Evolutionary conservation across 2,888 invertebrate species (phyloP).

Genomic region (Sclerodermus sp.): DNA sequence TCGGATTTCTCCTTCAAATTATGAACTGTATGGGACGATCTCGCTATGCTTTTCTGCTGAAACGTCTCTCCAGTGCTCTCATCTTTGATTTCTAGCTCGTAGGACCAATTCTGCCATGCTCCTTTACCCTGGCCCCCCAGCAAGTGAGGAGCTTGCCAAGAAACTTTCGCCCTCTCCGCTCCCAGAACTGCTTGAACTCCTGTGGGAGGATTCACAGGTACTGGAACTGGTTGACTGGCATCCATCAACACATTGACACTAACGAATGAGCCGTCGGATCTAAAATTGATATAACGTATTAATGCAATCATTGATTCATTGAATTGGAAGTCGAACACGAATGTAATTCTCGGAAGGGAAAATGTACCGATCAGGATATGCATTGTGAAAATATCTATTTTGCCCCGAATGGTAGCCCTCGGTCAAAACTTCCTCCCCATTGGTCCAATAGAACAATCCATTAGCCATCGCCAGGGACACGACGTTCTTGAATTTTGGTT

Average conservation of each 20-base stretch:
- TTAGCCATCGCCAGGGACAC: constrained; percentile 75
- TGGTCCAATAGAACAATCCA: constrained; percentile 85
- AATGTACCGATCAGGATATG: constrained; percentile 63
- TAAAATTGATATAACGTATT: too few species aligned
- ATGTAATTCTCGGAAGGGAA: neutral
- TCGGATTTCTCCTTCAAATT: constrained; percentile 74
- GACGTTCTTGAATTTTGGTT: constrained; percentile 73
- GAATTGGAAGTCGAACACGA: neutral
- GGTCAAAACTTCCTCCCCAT: constrained; percentile 73
- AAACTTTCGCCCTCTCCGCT: constrained; percentile 72
- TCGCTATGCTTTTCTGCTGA: constrained; percentile 60
- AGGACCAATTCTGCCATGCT: constrained; percentile 76
- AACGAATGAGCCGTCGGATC: constrained; percentile 59
- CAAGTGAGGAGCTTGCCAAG: constrained; percentile 80
- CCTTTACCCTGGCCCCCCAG: constrained; percentile 70
- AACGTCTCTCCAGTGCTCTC: constrained; percentile 55
- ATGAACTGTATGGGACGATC: constrained; percentile 68
- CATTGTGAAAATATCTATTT: constrained; percentile 77
- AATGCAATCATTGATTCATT: too few species aligned
- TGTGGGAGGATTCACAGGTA: constrained; percentile 77
- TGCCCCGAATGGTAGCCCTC: constrained; percentile 76
- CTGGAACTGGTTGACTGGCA: constrained; percentile 75
- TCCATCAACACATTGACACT: constrained; percentile 56
- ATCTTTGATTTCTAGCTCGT: constrained; percentile 72
- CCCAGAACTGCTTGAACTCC: constrained; percentile 82